A percentile compares a stretch with the other conserved stretches of the same genome.
Conservation (phyloP, 2,888 invertebrate genomes). For the Drosophila picticornis region DNA sequence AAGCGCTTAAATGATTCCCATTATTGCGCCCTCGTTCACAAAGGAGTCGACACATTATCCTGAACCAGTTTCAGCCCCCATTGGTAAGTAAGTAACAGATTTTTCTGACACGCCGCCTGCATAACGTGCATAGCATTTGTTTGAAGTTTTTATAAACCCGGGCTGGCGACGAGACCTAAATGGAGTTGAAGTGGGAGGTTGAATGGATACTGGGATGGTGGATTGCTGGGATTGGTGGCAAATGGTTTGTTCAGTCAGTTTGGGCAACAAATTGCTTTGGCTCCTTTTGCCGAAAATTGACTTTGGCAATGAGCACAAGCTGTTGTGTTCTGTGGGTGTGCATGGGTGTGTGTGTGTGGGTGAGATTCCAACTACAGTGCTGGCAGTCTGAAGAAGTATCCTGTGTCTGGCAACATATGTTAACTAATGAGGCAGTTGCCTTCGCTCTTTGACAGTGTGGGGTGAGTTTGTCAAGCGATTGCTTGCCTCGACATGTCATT, state of each 20-base stretch:
- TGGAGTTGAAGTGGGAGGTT: slow-evolving; percentile 26
- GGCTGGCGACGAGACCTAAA: slow-evolving; percentile 25
- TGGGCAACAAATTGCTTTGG: slow-evolving; percentile 66
- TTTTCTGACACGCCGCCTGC: slow-evolving; percentile 80
- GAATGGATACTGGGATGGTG: slow-evolving; percentile 1
- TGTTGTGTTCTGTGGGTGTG: slow-evolving; percentile 58
- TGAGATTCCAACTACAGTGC: background rate
- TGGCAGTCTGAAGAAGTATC: background rate
- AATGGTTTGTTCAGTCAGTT: slow-evolving; percentile 45
- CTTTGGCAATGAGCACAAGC: slow-evolving; percentile 77
- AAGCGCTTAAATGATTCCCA: slow-evolving; percentile 29
- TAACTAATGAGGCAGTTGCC: slow-evolving; percentile 82
- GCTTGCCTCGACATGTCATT: slow-evolving; percentile 62
- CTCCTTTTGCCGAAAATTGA: slow-evolving; percentile 77
- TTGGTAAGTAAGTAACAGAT: slow-evolving; percentile 78
- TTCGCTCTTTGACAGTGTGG: slow-evolving; percentile 4
- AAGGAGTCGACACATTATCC: slow-evolving; percentile 42
- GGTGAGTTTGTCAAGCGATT: slow-evolving; percentile 42
- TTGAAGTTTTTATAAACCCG: slow-evolving; percentile 68
- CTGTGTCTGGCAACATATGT: slow-evolving; percentile 79
- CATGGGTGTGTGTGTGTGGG: background rate
- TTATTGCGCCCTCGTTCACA: background rate
- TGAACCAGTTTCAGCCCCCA: slow-evolving; percentile 34
- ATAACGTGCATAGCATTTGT: slow-evolving; percentile 66
- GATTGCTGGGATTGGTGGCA: slow-evolving; percentile 2